Percentiles rank a stretch among this genome's conserved stretches.
Conservation (phyloP, 2,797 vertebrate genomes). For the Brachyrhaphis roseni region DNA sequence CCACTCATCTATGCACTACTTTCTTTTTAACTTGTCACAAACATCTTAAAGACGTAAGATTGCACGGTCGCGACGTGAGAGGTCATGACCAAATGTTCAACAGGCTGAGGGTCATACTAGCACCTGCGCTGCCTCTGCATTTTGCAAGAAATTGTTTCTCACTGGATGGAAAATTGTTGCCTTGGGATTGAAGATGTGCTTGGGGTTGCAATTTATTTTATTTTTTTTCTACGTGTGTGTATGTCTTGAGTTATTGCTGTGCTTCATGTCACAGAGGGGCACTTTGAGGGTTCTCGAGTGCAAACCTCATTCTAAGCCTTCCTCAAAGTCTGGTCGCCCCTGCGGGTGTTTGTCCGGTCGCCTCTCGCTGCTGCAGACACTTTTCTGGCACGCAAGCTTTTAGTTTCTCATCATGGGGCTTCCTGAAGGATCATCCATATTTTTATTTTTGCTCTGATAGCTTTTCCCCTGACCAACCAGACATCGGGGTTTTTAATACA, state of each 20-base stretch:
- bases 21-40: neutral
- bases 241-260: neutral
- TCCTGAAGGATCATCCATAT: neutral
- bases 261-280: slow-evolving; percentile 1
- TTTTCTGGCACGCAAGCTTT: neutral
- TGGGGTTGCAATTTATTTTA: too few relatives aligned
- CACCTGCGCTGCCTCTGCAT: neutral
- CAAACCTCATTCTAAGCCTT: neutral
- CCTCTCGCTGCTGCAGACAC: neutral
- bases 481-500: neutral
- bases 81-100: neutral
- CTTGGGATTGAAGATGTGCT: slow-evolving; percentile 5
- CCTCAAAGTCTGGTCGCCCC: neutral
- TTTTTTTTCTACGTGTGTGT: too few relatives aligned
- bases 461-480: neutral
- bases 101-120: neutral
- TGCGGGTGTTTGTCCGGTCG: neutral
- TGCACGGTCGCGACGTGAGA: too few relatives aligned
- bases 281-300: neutral
- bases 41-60: neutral
- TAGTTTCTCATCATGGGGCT: neutral
- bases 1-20: neutral
- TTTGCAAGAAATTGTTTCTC: neutral
- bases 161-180: slow-evolving; percentile 1
- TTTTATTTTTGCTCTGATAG: neutral